Evolutionary conservation across 2,113 vertebrate genomes (phyloP), one percentile per base, ranked within the genome.

Genomic region (Gobius niger): DNA sequence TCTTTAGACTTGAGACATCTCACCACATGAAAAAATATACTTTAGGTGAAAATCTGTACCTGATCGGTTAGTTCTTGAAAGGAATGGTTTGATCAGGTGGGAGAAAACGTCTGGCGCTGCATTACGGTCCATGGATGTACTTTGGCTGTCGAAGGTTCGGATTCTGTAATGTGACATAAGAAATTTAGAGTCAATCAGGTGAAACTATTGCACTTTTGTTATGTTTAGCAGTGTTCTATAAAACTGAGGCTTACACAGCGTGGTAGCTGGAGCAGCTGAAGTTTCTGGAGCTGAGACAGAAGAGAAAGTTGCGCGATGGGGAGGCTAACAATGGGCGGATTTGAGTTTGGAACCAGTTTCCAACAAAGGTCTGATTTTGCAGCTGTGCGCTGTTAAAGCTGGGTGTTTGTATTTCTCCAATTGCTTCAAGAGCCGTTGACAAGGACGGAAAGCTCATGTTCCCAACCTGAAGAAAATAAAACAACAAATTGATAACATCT

Each of bases 201-300:
- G 10, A n/a, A 75, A 44, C 12, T 47, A 14, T 9, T 61, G 19
- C 47, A 16, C 1, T 62, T 12, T 10, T 34, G 1, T 52, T 46
- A 7, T 47, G 1, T n/a, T 5, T 15, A 13, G 61, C 44, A 59
- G 47, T 16, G 52, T 12, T 10, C 1, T 34, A 34, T 63, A 14
- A 18, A 9, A 47, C 3, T 12, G 41, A 54, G 56, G 61, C 85
- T 81, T 89, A 89, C 85, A 85, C 77, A 63, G 46, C 66, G 41
- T 80, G 84, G 76, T 86, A 90, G 1, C 77, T 78, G 1, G 57
- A 16, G 64, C 87, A 89, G 73, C 82, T 90, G 76, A 90, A 84
- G 69, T 81, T 74, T 54, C 74, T 85, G 61, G 67, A 52, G 70
- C 75, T 78, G 3, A 89, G 78, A 44, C 77, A 81, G 49, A 62